These are phyloP conservation scores for Tragopan temminckii DNA, from an alignment of 2,797 vertebrate species.

Conservation along the genomic window DNA sequence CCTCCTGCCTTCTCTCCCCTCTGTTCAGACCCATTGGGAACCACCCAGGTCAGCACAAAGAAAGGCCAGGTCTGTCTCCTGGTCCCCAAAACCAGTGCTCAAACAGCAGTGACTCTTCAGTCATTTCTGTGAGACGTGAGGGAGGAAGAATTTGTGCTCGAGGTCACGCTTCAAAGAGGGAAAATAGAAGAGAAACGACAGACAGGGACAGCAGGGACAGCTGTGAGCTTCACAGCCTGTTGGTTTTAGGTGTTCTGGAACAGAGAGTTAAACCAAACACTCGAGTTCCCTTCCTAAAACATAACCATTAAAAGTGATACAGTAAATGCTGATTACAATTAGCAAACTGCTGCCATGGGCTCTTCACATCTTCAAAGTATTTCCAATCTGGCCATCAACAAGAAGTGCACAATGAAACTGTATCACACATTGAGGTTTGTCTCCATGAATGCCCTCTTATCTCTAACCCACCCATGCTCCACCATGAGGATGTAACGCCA, in stretches of 20 bases:
- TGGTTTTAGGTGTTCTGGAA: neutral
- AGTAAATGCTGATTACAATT: fast-evolving
- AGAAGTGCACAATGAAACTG: fast-evolving
- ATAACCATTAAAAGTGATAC: fast-evolving
- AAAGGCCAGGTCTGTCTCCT: neutral
- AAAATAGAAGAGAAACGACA: neutral
- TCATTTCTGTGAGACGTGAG: neutral
- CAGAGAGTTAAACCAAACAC: neutral
- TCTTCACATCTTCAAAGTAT: fast-evolving
- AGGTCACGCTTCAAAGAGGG: neutral
- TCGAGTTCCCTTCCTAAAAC: neutral
- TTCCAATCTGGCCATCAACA: neutral
- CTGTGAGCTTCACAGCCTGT: neutral
- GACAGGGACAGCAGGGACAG: neutral
- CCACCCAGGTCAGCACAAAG: neutral
- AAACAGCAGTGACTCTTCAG: neutral
- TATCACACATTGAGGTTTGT: neutral
- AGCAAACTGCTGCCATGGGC: neutral
- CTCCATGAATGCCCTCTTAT: fast-evolving
- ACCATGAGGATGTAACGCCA: neutral
- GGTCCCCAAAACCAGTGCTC: neutral
- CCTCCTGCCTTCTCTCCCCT: neutral
- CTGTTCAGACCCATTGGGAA: neutral
- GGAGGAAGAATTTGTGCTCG: neutral
- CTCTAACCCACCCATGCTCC: neutral